Evolutionary conservation across 2,113 vertebrate genomes (phyloP).

Genomic region (Heterocephalus glaber): DNA sequence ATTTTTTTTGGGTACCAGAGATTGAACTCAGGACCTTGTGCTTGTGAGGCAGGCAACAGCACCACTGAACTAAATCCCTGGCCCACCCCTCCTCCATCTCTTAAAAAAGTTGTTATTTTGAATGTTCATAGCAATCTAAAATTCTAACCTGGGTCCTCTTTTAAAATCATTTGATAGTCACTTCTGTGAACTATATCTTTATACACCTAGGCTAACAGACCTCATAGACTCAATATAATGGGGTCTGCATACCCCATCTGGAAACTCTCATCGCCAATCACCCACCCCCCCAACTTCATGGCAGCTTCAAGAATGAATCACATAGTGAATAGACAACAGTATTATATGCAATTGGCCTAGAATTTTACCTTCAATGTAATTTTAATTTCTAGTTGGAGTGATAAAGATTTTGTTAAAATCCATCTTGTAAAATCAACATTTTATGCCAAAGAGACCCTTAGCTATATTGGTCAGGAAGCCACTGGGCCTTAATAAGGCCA

Average conservation of each 20-base stretch:
- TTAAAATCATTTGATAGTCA: constrained; percentile 17
- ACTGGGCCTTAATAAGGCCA: not conserved
- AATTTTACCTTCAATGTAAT: not conserved
- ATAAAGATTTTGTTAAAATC: not conserved
- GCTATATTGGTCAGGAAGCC: not conserved
- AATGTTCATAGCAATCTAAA: constrained; percentile 37
- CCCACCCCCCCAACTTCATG: not conserved
- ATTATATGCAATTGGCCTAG: not conserved
- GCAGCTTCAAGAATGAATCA: not conserved
- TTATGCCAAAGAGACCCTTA: not conserved
- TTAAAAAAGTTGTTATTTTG: not conserved
- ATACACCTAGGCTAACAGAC: not conserved
- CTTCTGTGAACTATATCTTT: not conserved
- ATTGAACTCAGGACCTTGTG: too few relatives aligned
- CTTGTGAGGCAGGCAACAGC: too few relatives aligned
- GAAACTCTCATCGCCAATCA: not conserved
- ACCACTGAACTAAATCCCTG: too few relatives aligned
- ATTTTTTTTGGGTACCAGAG: too few relatives aligned
- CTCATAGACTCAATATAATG: not conserved
- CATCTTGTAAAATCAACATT: not conserved
- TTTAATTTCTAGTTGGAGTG: constrained; percentile 35
- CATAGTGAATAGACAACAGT: not conserved
- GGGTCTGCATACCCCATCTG: not conserved
- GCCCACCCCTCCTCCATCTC: too few relatives aligned
- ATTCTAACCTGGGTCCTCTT: not conserved